Evolutionary conservation across 2,797 vertebrate genomes (phyloP), one percentile per base, ranked within the genome.

Genomic region (Hoplostethus atlanticus): DNA sequence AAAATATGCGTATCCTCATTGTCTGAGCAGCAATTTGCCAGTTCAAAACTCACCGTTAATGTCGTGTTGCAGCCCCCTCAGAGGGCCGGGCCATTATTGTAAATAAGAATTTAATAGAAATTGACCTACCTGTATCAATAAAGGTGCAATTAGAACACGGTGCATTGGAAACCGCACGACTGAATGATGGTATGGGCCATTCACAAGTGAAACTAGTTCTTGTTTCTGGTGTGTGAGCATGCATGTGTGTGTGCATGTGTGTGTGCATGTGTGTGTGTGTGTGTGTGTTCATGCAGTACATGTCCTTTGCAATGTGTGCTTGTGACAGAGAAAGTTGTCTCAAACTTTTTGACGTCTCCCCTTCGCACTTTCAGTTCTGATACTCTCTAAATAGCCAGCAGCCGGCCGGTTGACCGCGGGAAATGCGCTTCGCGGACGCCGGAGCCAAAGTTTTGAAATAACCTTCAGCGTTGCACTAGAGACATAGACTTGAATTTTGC

Each of bases 381-480:
- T 21, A 21, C 1, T 21, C 21, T 21, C 46, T 31, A 36, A 11
- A 31, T 11, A 17, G 13, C 46, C 46, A 50, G 9, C 47, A 50
- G 58, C 58, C 52, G 34, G 38, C 6, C 56, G 15, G 34, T 15
- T 34, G 40, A 52, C 9, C 30, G 55, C 50, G 78, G 48, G n/a
- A 76, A 52, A 48, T 6, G 46, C 6, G 28, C 16, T 28, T 7
- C 44, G 58, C 25, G 28, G 9, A 64, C 71, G 57, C 11, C 25
- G 6, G 36, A 59, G 36, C 56, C 34, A 70, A 53, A 46, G 9
- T 61, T 68, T 73, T 48, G 48, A 5, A 70, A 72, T 70, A 50
- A 80, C 68, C 67, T 78, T 83, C 63, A 75, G 0, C 54, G 60
- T 68, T 64, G 57, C 11, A 53, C 50, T 52, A 69, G 9, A 68